Conservation (phyloP, 2,888 invertebrate genomes). For the Acleris holmiana region DNA sequence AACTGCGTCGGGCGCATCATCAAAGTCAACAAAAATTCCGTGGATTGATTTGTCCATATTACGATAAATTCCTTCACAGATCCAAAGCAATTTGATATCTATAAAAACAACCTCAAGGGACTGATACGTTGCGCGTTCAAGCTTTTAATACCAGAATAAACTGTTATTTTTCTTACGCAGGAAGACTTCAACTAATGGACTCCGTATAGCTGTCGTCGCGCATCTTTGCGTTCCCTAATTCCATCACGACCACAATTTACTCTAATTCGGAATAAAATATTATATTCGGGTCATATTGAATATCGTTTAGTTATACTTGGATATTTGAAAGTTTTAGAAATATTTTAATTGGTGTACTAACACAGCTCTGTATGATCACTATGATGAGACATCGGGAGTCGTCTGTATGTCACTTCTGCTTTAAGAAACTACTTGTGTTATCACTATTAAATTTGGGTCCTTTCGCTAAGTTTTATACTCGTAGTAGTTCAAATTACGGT, state of each 20-base stretch:
- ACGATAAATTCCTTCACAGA: background rate
- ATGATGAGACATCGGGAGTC: background rate
- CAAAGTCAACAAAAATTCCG: too few species aligned
- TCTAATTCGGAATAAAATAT: slow-evolving; percentile 42
- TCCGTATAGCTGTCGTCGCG: slow-evolving; percentile 33
- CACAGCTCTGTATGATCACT: too few species aligned
- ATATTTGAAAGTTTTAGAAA: slow-evolving; percentile 15
- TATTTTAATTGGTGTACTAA: too few species aligned
- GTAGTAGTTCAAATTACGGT: too few species aligned
- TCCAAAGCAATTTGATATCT: background rate
- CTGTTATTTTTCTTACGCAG: slow-evolving; percentile 29
- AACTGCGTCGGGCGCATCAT: too few species aligned
- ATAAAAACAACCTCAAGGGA: background rate
- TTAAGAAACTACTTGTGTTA: too few species aligned
- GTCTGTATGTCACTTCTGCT: background rate
- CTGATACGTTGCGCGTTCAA: slow-evolving; percentile 2
- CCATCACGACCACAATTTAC: slow-evolving; percentile 33
- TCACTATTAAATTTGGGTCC: too few species aligned
- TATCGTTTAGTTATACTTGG: slow-evolving; percentile 15
- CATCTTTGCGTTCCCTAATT: slow-evolving; percentile 31
- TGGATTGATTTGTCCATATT: too few species aligned
- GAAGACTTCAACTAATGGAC: slow-evolving; percentile 27
- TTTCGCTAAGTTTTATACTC: too few species aligned
- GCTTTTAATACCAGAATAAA: slow-evolving; percentile 4
- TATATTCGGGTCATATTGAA: background rate